Conservation (phyloP, 2,113 vertebrate genomes). For the Dolichotis patagonum region DNA sequence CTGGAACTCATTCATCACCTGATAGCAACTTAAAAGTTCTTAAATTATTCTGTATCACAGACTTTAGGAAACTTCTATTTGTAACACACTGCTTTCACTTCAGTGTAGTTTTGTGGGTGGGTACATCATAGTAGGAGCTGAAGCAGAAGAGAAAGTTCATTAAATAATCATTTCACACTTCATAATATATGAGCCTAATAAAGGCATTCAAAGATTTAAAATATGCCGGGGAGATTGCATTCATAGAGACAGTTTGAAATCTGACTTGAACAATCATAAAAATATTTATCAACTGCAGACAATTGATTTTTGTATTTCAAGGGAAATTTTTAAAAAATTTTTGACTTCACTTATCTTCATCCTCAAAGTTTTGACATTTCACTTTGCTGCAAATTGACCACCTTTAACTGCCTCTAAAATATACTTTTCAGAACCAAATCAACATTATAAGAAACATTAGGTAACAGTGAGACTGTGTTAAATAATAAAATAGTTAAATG, state of each 20-base stretch:
- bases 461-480: not conserved
- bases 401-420: not conserved
- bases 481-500: conserved; percentile 19
- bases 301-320: conserved; percentile 29
- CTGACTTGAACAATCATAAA: conserved; percentile 66
- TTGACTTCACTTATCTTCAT: not conserved
- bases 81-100: conserved; percentile 45
- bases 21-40: conserved; percentile 29
- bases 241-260: conserved; percentile 67
- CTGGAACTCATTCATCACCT: conserved; percentile 16
- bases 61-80: conserved; percentile 52
- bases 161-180: conserved; percentile 75
- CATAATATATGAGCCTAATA: conserved; percentile 72
- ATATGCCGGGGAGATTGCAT: conserved; percentile 44
- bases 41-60: not conserved
- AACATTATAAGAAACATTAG: not conserved
- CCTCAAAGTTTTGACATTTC: not conserved
- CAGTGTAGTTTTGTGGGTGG: conserved; percentile 60
- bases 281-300: conserved; percentile 63
- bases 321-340: conserved; percentile 25
- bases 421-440: not conserved
- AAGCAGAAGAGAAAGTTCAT: conserved; percentile 70
- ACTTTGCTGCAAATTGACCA: not conserved
- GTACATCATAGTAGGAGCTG: conserved; percentile 34
- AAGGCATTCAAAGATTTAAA: conserved; percentile 67